Evolutionary conservation across 2,113 vertebrate species (phyloP).

Genomic region (Callipepla californica): DNA sequence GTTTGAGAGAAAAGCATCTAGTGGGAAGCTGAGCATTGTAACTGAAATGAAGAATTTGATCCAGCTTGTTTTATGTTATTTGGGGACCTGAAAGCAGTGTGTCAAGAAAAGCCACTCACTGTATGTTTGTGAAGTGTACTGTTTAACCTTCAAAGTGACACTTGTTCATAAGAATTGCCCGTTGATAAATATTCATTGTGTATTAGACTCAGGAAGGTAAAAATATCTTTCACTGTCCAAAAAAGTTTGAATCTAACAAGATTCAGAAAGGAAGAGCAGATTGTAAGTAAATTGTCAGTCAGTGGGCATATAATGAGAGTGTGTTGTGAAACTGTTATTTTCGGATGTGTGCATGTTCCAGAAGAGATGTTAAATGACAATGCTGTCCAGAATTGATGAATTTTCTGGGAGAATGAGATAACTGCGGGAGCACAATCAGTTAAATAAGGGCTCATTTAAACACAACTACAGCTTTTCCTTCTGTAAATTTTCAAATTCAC

Average conservation of each 20-base stretch:
- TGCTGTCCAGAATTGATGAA: not conserved
- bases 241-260: not conserved
- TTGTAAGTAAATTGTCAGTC: conserved; percentile 7
- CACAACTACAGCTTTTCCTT: not conserved
- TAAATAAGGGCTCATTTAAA: not conserved
- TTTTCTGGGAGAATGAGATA: not conserved
- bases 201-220: not conserved
- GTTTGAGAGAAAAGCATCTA: not conserved
- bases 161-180: not conserved
- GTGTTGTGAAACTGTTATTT: not conserved
- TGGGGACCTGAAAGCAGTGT: not conserved
- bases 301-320: not conserved
- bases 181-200: not conserved
- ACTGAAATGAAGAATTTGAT: not conserved
- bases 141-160: not conserved
- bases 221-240: not conserved
- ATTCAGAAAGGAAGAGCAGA: conserved; percentile 10
- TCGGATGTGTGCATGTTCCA: not conserved
- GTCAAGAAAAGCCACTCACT: not conserved
- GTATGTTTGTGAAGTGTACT: not conserved
- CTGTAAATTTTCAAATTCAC: not conserved
- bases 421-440: not conserved
- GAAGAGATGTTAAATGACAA: not conserved
- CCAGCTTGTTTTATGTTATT: not conserved
- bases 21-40: not conserved